phyloP scores from a whole-genome alignment of 1,140 invertebrate genomes.

The Hormaphis cornu region DNA sequence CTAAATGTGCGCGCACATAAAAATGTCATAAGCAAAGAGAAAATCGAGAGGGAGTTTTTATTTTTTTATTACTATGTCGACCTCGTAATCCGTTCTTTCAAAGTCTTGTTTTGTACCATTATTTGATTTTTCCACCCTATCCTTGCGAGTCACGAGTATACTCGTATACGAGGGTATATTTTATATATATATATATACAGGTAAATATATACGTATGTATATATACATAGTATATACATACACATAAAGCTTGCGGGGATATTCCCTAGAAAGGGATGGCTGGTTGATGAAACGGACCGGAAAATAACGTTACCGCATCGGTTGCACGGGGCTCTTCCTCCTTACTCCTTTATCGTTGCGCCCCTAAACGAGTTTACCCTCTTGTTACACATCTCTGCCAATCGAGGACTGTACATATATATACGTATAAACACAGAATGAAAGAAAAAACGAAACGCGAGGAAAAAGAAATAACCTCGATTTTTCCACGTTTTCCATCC shows the following conservation, averaged over 20 bases:
- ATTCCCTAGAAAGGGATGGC: slow-evolving; percentile 23
- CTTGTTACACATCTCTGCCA: not conserved
- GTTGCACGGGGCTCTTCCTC: not conserved
- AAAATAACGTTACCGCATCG: slow-evolving; percentile 31
- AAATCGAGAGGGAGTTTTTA: slow-evolving; percentile 1
- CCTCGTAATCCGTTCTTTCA: slow-evolving; percentile 21
- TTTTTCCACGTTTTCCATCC: slow-evolving; percentile 27
- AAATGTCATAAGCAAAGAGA: not conserved
- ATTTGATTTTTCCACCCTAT: slow-evolving; percentile 20
- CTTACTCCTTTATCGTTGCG: slow-evolving; percentile 15
- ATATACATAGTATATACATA: too few relatives aligned
- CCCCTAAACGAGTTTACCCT: slow-evolving; percentile 30
- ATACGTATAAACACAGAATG: not conserved
- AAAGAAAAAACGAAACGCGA: not conserved
- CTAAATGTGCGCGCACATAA: not conserved
- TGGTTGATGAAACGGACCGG: slow-evolving; percentile 31
- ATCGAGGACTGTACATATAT: not conserved
- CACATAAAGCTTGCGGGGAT: slow-evolving; percentile 13
- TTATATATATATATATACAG: not conserved
- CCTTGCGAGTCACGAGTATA: not conserved
- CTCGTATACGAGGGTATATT: not conserved
- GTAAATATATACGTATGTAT: too few relatives aligned
- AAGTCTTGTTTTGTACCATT: slow-evolving; percentile 25
- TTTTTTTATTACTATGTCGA: slow-evolving; percentile 28
- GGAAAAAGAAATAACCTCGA: slow-evolving; percentile 37